Percentiles rank a stretch among this genome's conserved stretches.
Conservation (phyloP, 2,113 vertebrate genomes). For the Galbula dea region DNA sequence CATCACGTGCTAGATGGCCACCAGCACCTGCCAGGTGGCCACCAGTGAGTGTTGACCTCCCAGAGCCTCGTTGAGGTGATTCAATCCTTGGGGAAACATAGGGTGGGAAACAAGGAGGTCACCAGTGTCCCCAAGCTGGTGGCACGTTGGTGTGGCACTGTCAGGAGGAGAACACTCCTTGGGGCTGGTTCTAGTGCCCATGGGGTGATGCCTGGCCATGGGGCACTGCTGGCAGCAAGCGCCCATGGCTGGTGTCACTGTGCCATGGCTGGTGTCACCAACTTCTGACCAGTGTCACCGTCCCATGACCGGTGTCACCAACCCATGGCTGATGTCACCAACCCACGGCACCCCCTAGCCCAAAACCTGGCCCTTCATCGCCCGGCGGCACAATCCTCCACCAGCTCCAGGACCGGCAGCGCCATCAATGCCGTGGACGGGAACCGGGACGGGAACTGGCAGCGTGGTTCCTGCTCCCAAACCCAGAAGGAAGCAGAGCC, state of each 20-base stretch:
- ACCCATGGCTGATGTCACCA: neutral
- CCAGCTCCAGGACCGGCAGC: rapidly evolving
- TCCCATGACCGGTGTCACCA: too few species aligned
- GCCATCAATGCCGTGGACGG: neutral
- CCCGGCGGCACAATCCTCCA: neutral
- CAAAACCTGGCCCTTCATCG: neutral
- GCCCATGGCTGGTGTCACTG: neutral
- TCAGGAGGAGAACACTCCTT: too few species aligned
- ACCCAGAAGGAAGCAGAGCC: neutral
- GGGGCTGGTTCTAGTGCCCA: neutral
- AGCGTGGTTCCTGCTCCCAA: neutral
- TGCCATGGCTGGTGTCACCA: neutral
- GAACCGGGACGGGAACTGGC: neutral
- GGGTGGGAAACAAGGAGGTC: neutral
- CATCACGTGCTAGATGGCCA: neutral
- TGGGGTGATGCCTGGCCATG: neutral
- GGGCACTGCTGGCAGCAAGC: neutral
- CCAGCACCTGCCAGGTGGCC: neutral
- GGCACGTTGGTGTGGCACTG: neutral
- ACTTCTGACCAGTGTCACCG: too few species aligned
- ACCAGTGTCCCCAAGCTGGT: neutral
- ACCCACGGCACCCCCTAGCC: neutral
- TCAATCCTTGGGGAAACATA: neutral
- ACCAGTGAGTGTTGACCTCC: rapidly evolving
- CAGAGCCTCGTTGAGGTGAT: rapidly evolving